These are phyloP conservation scores for Lepus americanus DNA, from an alignment of 2,113 vertebrate species.

Conservation along the genomic window DNA sequence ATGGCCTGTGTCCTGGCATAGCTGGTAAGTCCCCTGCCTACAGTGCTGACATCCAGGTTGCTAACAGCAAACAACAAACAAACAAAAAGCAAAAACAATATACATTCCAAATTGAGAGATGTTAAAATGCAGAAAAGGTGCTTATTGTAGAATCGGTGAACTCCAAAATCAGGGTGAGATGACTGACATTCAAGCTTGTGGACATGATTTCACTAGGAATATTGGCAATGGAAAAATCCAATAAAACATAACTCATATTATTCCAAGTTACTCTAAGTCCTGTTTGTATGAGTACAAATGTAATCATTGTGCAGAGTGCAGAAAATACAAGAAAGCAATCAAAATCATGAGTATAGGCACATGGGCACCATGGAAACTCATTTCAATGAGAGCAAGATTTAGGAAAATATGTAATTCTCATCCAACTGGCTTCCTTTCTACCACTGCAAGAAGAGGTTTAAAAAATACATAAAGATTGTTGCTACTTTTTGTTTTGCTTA, in stretches of 20 bases:
- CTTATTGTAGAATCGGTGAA: neutral
- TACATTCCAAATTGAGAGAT: neutral
- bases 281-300: conserved; percentile 12
- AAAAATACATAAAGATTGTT: neutral
- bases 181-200: neutral
- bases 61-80: no score
- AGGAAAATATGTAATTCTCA: neutral
- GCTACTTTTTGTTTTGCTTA: conserved; percentile 29
- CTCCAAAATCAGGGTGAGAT: neutral
- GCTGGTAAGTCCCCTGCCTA: no score
- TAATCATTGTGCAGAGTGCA: conserved; percentile 45
- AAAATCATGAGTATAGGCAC: neutral
- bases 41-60: no score
- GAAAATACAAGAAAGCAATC: conserved; percentile 33
- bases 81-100: neutral
- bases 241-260: neutral
- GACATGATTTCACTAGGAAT: neutral
- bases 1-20: no score
- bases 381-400: neutral
- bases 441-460: neutral
- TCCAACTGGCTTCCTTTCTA: neutral
- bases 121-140: neutral
- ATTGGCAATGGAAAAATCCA: neutral
- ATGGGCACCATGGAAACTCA: neutral
- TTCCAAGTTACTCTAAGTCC: neutral